Conservation (phyloP, 2,888 invertebrate genomes). For the Pegoplata infirma region DNA sequence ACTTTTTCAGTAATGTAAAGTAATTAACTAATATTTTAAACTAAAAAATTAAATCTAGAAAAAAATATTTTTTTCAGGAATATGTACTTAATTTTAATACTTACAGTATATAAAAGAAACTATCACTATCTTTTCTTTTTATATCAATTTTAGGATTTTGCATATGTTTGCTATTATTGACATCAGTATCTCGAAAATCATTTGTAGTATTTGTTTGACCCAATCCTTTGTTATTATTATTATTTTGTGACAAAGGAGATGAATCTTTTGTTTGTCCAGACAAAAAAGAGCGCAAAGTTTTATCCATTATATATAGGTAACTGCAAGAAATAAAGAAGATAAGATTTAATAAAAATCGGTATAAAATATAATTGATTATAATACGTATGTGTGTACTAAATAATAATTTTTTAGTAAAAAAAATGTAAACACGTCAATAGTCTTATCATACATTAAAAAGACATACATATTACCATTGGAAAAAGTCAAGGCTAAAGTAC, state of each 20-base stretch:
- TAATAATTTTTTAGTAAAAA: too few species aligned
- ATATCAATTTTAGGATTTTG: slow-evolving; percentile 62
- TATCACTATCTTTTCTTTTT: slow-evolving; percentile 75
- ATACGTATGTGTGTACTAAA: too few species aligned
- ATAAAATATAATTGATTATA: too few species aligned
- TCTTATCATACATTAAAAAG: not conserved
- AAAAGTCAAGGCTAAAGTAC: not conserved
- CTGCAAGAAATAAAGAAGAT: not conserved
- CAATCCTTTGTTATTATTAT: slow-evolving; percentile 64
- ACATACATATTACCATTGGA: not conserved
- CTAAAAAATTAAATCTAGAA: too few species aligned
- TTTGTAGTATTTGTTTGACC: slow-evolving; percentile 59
- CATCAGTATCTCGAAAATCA: slow-evolving; percentile 63
- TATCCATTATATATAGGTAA: slow-evolving; percentile 68
- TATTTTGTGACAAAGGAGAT: slow-evolving; percentile 56
- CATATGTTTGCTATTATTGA: slow-evolving; percentile 62
- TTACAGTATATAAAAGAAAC: slow-evolving; percentile 77
- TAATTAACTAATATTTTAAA: too few species aligned
- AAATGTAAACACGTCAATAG: not conserved
- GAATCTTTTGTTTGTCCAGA: slow-evolving; percentile 69
- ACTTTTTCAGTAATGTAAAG: too few species aligned
- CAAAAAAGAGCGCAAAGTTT: slow-evolving; percentile 72
- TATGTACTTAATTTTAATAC: too few species aligned
- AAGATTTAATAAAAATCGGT: not conserved
- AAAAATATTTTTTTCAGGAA: not conserved